Evolutionary conservation across 2,113 vertebrate genomes (phyloP).

Genomic region (Ascaphus truei): DNA sequence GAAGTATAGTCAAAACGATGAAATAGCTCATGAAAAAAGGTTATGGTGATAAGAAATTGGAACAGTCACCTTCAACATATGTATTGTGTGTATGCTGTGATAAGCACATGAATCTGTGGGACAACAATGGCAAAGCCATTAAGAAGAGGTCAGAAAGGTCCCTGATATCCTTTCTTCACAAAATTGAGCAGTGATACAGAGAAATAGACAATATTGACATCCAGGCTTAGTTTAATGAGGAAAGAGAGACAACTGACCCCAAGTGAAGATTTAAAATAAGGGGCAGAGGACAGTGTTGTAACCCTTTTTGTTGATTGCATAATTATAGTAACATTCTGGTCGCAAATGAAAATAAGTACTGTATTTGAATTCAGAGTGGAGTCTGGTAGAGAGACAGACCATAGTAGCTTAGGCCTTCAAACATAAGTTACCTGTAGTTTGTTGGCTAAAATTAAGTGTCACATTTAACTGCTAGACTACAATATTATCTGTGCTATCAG

Average conservation of each 20-base stretch:
- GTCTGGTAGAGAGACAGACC: constrained; percentile 1
- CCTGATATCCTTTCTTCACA: background rate
- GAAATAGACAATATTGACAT: background rate
- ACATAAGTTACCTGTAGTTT: background rate
- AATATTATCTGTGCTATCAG: background rate
- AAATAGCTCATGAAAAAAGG: background rate
- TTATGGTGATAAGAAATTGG: background rate
- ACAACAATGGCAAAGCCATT: background rate
- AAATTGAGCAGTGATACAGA: constrained; percentile 13
- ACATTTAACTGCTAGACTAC: no score
- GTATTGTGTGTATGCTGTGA: constrained; percentile 3
- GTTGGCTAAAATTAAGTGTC: background rate
- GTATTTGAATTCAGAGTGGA: background rate
- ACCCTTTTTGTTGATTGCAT: background rate
- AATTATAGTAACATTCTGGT: background rate
- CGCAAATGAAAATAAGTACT: background rate
- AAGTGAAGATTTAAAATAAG: background rate
- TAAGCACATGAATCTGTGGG: constrained; percentile 6
- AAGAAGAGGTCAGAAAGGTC: background rate
- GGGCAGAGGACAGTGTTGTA: background rate
- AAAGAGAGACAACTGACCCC: background rate
- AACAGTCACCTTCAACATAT: background rate
- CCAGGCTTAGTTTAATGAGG: background rate
- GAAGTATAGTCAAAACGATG: background rate
- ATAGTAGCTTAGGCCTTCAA: constrained; percentile 1